Percentiles rank a stretch among this genome's conserved stretches.
These are phyloP conservation scores for Eremobia ochroleuca DNA, from an alignment of 2,888 invertebrate genomes.

Conservation along the genomic window DNA sequence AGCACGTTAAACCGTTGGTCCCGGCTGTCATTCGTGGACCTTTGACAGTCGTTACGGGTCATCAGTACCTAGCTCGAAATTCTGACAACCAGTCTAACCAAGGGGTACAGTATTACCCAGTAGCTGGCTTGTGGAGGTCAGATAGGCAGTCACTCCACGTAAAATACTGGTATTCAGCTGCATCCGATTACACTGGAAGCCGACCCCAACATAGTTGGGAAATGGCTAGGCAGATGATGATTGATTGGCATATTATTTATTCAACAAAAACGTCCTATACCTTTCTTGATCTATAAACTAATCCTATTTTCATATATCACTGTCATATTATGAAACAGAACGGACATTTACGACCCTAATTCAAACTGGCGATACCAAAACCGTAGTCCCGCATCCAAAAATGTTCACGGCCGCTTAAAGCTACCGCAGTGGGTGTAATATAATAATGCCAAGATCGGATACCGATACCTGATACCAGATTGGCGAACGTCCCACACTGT, in stretches of 20 bases:
- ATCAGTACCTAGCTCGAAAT: no score
- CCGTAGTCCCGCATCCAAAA: slow-evolving; percentile 64
- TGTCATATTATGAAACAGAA: slow-evolving; percentile 36
- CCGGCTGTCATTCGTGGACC: no score
- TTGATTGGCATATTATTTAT: background rate
- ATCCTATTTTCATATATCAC: slow-evolving; percentile 34
- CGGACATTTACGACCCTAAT: slow-evolving; percentile 65
- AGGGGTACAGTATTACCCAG: no score
- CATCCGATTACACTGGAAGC: no score
- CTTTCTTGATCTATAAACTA: background rate
- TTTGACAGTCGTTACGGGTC: no score
- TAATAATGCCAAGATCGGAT: slow-evolving; percentile 67
- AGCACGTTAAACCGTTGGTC: no score
- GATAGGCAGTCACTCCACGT: no score
- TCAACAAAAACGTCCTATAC: background rate
- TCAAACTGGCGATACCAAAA: slow-evolving; percentile 66
- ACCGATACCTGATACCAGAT: slow-evolving; percentile 65
- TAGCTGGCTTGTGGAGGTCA: no score
- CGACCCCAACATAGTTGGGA: no score
- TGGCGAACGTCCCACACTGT: slow-evolving; percentile 62
- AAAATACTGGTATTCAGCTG: no score
- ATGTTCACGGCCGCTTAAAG: slow-evolving; percentile 62
- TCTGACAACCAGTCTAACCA: no score
- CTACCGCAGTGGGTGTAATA: slow-evolving; percentile 65
- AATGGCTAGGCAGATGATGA: no score